Base-by-base conservation (phyloP, 1,140 invertebrate species). In the Gryon sp. region DNA sequence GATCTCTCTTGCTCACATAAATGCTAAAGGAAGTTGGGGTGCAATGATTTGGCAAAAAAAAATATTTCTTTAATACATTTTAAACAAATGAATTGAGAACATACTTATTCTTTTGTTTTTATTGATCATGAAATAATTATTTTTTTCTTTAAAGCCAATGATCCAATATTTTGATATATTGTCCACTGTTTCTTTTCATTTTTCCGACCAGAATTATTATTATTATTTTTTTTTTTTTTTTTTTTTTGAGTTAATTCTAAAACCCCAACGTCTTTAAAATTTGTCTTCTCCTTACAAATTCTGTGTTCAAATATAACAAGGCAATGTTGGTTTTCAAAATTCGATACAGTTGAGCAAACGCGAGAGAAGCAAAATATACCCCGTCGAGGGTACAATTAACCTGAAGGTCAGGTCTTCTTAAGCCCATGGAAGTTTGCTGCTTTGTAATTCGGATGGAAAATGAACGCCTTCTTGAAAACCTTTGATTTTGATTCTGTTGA, bases 381-480 rank as follows among this genome's bases (percentile, higher is more conserved):
- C 75, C 74, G 79, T 50, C 65, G 75, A 82, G 79, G 79, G 81
- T 77, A 59, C 81, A 84, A 85, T 85, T 84, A 85, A 84, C 78
- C 82, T 60, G 26, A 73, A 77, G 83, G 82, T 83, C 81, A 84
- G 62, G n/a, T n/a, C n/a, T n/a, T 78, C 77, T 76, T 81, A 77
- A 57, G 38, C 70, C 63, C 48, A 72, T 52, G 65, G 55, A 72
- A 55, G 12, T 74, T 12, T 43, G 48, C 11, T 62, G 68, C 50
- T 48, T 73, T 34, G 41, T 57, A 55, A 80, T 80, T 80, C 68
- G 28, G 60, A 19, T 34, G 66, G 60, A 65, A 73, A 68, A 70
- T 48, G 36, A 40, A 73, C 65, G 68, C 65, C 55, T 73, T 34
- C 34, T 26, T n/a, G 11, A 14, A 9, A 50, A 69, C 24, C 73